Evolutionary conservation across 2,797 vertebrate genomes (phyloP).

Genomic region (Paramormyrops hopkinsi): DNA sequence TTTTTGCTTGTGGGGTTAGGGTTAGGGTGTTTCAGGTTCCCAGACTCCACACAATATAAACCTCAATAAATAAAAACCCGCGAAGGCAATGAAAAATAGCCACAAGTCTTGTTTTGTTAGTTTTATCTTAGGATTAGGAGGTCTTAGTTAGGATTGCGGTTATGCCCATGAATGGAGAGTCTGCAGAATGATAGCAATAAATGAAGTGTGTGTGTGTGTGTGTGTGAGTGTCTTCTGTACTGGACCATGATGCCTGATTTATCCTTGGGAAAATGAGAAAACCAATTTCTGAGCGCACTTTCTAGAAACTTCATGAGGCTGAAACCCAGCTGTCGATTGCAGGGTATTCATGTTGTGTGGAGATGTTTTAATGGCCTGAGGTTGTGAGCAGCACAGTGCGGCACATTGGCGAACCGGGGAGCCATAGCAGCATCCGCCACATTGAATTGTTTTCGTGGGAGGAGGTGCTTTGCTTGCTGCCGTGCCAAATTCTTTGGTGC

Average conservation of each 20-base stretch:
- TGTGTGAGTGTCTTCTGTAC: not conserved
- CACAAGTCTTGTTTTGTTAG: not conserved
- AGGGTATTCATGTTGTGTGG: not conserved
- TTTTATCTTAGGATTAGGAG: not conserved
- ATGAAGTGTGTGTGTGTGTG: not conserved
- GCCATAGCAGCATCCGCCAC: too few species aligned
- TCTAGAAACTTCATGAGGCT: not conserved
- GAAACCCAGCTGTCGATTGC: not conserved
- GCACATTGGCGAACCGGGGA: not conserved
- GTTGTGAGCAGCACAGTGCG: not conserved
- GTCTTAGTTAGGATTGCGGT: not conserved
- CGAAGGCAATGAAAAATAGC: not conserved
- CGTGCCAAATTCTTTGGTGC: not conserved
- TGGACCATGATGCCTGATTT: not conserved
- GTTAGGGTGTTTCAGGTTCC: not conserved
- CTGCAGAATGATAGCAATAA: not conserved
- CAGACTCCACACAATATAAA: not conserved
- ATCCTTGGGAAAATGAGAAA: not conserved
- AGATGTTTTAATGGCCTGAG: constrained; percentile 3
- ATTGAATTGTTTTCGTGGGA: not conserved
- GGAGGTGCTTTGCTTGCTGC: not conserved
- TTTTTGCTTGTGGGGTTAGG: not conserved
- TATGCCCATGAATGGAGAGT: not conserved
- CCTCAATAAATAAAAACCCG: not conserved
- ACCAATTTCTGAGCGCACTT: not conserved